Conservation (phyloP, 2,888 invertebrate genomes). For the Agrotis segetum region DNA sequence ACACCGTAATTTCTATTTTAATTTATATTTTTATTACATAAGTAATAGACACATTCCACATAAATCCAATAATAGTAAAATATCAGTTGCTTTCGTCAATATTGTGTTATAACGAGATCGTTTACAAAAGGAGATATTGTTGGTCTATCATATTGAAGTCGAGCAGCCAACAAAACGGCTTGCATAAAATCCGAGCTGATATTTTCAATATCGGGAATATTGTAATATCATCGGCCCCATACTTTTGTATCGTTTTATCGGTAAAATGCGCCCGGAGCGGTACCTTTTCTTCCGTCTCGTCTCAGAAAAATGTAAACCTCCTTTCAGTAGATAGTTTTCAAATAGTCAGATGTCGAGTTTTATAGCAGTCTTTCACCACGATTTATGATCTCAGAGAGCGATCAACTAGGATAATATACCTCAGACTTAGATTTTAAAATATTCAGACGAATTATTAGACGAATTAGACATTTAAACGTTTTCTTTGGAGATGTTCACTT, state of each 20-base stretch:
- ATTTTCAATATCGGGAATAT: slow-evolving; percentile 39
- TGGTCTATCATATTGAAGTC: slow-evolving; percentile 17
- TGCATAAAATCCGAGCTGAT: slow-evolving; percentile 31
- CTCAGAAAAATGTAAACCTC: slow-evolving; percentile 16
- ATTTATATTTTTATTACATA: no score
- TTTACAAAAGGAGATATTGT: slow-evolving; percentile 13
- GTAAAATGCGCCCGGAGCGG: slow-evolving; percentile 17
- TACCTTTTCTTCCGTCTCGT: slow-evolving; percentile 11
- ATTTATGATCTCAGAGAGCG: background rate
- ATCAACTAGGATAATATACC: background rate
- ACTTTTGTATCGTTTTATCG: slow-evolving; percentile 43
- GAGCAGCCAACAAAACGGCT: slow-evolving; percentile 40
- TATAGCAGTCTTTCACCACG: background rate
- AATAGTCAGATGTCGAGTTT: slow-evolving; percentile 13
- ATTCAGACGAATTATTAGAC: no score
- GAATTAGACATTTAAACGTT: no score
- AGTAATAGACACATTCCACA: background rate
- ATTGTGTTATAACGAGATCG: slow-evolving; percentile 12
- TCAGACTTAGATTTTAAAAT: no score
- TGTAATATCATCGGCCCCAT: slow-evolving; percentile 30
- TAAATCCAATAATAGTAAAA: background rate
- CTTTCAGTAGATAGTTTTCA: slow-evolving; percentile 6
- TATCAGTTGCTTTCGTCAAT: background rate
- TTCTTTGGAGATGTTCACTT: no score
- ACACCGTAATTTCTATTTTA: no score